Percentiles rank a stretch among this genome's conserved stretches.
phyloP scores from a whole-genome alignment of 2,888 invertebrate species.

The Eucera pruinosa region DNA sequence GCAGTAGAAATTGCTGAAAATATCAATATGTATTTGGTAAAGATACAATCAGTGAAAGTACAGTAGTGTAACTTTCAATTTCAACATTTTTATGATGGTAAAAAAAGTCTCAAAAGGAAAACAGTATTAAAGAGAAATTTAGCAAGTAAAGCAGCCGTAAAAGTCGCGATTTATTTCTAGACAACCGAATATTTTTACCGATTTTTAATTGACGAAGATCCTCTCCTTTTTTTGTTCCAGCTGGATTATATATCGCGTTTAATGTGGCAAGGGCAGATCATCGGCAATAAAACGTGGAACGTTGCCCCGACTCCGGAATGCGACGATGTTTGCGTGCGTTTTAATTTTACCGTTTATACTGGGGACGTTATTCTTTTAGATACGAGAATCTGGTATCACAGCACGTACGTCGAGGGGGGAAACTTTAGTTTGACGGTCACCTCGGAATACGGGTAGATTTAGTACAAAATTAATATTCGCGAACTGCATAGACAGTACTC shows the following conservation, averaged over 20 bases:
- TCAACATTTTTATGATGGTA: too few species aligned
- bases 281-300: slow-evolving; percentile 94
- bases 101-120: too few species aligned
- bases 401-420: slow-evolving; percentile 92
- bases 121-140: too few species aligned
- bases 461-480: slow-evolving; percentile 13
- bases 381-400: slow-evolving; percentile 96
- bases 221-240: slow-evolving; percentile 85
- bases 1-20: too few species aligned
- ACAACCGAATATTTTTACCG: too few species aligned
- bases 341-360: slow-evolving; percentile 92
- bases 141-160: too few species aligned
- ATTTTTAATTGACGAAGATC: slow-evolving; percentile 1
- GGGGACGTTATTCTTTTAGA: slow-evolving; percentile 96
- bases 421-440: slow-evolving; percentile 95
- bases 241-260: slow-evolving; percentile 95
- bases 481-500: slow-evolving; percentile 37
- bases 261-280: slow-evolving; percentile 97
- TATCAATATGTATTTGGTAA: too few species aligned
- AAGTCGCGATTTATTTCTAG: too few species aligned
- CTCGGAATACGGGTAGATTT: slow-evolving; percentile 93
- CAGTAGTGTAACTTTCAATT: slow-evolving; percentile 1
- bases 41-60: too few species aligned
- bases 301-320: slow-evolving; percentile 95
- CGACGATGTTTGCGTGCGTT: slow-evolving; percentile 89